Evolutionary conservation across 2,113 vertebrate species (phyloP).

Genomic region (human (Homo sapiens)): GRCh38 chr1:165462001-165462500

Average conservation of each 20-base stretch:
- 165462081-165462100: background rate
- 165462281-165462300: constrained; percentile 2
- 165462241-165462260: background rate
- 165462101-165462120: background rate
- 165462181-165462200: background rate
- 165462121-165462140: background rate
- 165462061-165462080: background rate
- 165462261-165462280: background rate
- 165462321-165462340: background rate
- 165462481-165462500: background rate
- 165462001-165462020: background rate
- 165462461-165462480: background rate
- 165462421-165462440: background rate
- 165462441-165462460: background rate
- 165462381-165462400: background rate
- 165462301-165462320: constrained; percentile 16
- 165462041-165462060: background rate
- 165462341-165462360: background rate
- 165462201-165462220: background rate
- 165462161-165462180: background rate
- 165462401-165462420: background rate
- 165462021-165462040: background rate
- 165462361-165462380: background rate
- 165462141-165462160: constrained; percentile 11
- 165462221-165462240: constrained; percentile 4